Evolutionary conservation across 1,140 invertebrate species (phyloP).

Genomic region (Acromyrmex echinatior): DNA sequence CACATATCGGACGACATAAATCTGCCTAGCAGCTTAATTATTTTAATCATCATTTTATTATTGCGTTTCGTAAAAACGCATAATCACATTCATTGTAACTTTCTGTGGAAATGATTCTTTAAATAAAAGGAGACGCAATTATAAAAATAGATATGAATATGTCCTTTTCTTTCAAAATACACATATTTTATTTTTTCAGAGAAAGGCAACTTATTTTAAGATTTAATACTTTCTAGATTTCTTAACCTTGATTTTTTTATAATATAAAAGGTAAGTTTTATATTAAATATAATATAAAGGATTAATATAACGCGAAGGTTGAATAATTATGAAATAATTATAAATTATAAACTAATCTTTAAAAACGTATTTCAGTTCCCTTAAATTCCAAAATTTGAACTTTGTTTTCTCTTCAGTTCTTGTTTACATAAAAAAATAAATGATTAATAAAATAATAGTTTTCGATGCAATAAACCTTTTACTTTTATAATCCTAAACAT

Average conservation of each 20-base stretch:
- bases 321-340: neutral
- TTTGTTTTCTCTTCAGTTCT: neutral
- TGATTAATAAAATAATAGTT: constrained; percentile 11
- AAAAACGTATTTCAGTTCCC: neutral
- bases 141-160: neutral
- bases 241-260: neutral
- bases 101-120: constrained; percentile 70
- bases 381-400: neutral
- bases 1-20: constrained; percentile 41
- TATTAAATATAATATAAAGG: neutral
- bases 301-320: neutral
- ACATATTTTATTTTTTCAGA: neutral
- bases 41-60: constrained; percentile 69
- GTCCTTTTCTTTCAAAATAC: neutral
- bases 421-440: neutral
- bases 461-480: neutral
- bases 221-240: neutral
- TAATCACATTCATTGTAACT: constrained; percentile 69
- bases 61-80: constrained; percentile 46
- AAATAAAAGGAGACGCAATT: constrained; percentile 71
- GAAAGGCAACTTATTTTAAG: neutral
- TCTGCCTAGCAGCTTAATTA: constrained; percentile 68
- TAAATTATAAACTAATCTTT: neutral
- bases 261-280: constrained; percentile 23
- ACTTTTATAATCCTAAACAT: neutral